Evolutionary conservation across 2,113 vertebrate genomes (phyloP).

Genomic region (Cyprinodon tularosa): DNA sequence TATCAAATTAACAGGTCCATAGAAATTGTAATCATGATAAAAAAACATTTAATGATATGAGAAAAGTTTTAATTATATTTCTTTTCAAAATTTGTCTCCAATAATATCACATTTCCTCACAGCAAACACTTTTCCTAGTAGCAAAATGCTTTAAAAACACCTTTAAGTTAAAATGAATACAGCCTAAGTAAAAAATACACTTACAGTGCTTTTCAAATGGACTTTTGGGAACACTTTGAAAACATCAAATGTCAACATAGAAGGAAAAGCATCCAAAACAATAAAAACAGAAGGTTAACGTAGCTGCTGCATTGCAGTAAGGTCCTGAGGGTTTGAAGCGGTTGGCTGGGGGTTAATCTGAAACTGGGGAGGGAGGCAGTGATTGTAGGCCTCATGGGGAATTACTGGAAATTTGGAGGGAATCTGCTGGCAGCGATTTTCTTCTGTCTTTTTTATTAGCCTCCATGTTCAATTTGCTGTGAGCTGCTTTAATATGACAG

Average conservation of each 20-base stretch:
- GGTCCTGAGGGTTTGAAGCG: background rate
- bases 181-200: too few relatives aligned
- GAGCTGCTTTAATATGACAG: conserved; percentile 60
- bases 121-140: too few relatives aligned
- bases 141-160: too few relatives aligned
- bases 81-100: too few relatives aligned
- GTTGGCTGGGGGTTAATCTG: conserved; percentile 51
- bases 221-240: conserved; percentile 2
- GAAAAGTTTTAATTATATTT: too few relatives aligned
- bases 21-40: too few relatives aligned
- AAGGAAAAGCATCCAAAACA: background rate
- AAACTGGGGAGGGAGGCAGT: conserved; percentile 63
- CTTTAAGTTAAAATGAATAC: too few relatives aligned
- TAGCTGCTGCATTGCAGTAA: conserved; percentile 15
- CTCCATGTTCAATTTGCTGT: conserved; percentile 63
- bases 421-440: conserved; percentile 68
- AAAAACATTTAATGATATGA: too few relatives aligned
- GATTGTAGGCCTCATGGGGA: conserved; percentile 68
- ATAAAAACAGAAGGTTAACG: conserved; percentile 21
- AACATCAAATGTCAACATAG: conserved; percentile 15
- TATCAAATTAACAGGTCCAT: too few relatives aligned
- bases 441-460: conserved; percentile 65
- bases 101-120: too few relatives aligned
- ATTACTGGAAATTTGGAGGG: conserved; percentile 69
- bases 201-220: background rate